Base-by-base conservation (phyloP, 2,888 invertebrate genomes). In the Eupithecia tripunctaria region DNA sequence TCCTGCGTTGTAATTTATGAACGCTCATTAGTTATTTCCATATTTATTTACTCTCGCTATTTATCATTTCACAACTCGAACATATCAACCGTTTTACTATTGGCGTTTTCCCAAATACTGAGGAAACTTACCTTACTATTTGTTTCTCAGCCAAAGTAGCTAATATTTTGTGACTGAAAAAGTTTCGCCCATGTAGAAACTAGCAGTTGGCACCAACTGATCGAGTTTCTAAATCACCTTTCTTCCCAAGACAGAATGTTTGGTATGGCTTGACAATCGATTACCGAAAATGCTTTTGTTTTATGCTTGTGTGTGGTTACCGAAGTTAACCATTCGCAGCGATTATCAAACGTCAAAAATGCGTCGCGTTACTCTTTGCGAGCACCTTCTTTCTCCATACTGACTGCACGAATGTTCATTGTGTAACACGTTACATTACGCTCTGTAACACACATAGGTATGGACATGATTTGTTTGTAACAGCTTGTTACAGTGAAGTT, bases 401-500 rank as follows among this genome's bases (percentile, higher is more conserved):
- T 15, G 15, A 41, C 41, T 41, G 15, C 41, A 15, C 15, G 41
- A 41, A 5, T 18, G 4, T 18, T 4, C 5, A 18, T 18, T 15
- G 41, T 41, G 38, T 38, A 2, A 38, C 38, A 38, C 36, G 36
- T 36, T 38, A 38, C 36, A 8, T 36, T 38, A 38, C 12, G 38
- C 14, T 2, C 0, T 7, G 10, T 38, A 38, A 38, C 38, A 38
- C 12, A n/a, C n/a, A n/a, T n/a, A n/a, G n/a, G n/a, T n/a, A n/a
- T n/a, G n/a, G n/a, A n/a, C n/a, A n/a, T n/a, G 71, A 67, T 73
- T 73, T 74, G 47, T 73, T 73, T 60, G 68, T 68, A 62, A 67
- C 69, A 71, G 69, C 63, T 47, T 72, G 76, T 72, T 72, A 72
- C 59, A 12, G 10, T 64, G 32, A 63, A 62, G 29, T 29, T 47